These are phyloP conservation scores for Raja brachyura DNA, from an alignment of 2,113 vertebrate genomes.

Conservation along the genomic window DNA sequence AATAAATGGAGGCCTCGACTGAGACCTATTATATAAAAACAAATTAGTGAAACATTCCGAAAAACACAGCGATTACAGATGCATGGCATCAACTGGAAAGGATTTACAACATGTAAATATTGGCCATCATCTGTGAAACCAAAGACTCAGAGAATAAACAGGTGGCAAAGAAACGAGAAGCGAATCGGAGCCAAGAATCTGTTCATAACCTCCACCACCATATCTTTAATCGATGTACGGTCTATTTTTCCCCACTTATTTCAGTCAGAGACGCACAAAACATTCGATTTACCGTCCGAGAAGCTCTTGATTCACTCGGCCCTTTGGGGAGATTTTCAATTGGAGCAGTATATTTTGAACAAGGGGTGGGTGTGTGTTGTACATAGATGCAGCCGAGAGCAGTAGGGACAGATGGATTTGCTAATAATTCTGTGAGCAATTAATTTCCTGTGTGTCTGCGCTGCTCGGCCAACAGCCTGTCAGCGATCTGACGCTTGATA, in stretches of 20 bases:
- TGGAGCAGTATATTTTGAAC: not conserved
- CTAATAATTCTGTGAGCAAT: conserved; percentile 4
- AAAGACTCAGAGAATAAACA: not conserved
- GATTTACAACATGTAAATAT: conserved; percentile 36
- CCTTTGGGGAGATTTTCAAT: not conserved
- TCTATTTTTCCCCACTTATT: not conserved
- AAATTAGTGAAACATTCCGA: conserved; percentile 36
- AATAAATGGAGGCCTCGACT: not conserved
- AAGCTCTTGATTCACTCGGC: not conserved
- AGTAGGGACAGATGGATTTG: not conserved
- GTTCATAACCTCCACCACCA: not conserved
- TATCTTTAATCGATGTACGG: not conserved
- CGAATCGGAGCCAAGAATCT: not conserved
- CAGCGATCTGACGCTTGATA: not conserved
- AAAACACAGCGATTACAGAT: conserved; percentile 28
- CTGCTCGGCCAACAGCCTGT: not conserved
- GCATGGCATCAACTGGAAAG: conserved; percentile 17
- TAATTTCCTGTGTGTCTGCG: not conserved
- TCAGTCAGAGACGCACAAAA: not conserved
- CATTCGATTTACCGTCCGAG: not conserved
- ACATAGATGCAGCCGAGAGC: not conserved
- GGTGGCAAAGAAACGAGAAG: not conserved
- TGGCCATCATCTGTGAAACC: conserved; percentile 4
- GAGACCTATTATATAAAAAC: conserved; percentile 20
- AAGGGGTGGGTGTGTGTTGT: not conserved